Percentiles rank a stretch among this genome's conserved stretches.
Evolutionary conservation across 2,888 invertebrate genomes (phyloP).

Genomic region (Deladenus siricidicola): DNA sequence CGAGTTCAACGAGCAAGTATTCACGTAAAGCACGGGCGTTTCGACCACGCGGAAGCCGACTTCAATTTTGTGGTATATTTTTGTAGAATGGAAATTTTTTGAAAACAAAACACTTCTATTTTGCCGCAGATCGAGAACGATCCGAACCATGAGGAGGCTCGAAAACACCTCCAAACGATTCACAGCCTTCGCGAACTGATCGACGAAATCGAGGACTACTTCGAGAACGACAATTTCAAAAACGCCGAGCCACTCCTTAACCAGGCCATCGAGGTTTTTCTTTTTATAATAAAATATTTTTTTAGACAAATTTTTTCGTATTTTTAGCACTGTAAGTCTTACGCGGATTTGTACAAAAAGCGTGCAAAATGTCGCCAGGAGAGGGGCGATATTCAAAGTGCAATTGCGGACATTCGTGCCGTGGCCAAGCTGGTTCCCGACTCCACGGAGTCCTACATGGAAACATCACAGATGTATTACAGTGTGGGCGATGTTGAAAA

Average conservation of each 20-base stretch:
- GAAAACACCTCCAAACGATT: constrained; percentile 65
- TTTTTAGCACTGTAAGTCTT: constrained; percentile 73
- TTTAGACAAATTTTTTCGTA: not conserved
- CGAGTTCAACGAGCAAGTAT: constrained; percentile 74
- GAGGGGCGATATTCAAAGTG: constrained; percentile 71
- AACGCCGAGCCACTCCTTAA: constrained; percentile 64
- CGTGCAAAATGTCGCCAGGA: constrained; percentile 76
- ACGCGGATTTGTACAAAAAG: constrained; percentile 71
- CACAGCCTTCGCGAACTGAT: constrained; percentile 64
- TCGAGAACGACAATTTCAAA: constrained; percentile 60
- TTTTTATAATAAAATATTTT: not conserved
- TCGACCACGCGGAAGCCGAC: constrained; percentile 42
- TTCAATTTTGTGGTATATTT: constrained; percentile 41
- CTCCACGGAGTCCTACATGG: constrained; percentile 76
- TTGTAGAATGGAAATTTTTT: not conserved
- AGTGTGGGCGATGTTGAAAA: constrained; percentile 82
- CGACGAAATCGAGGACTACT: constrained; percentile 63
- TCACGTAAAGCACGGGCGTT: constrained; percentile 70
- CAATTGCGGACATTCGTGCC: constrained; percentile 79
- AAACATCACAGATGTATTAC: constrained; percentile 77
- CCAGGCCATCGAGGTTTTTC: constrained; percentile 42
- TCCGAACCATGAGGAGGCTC: constrained; percentile 70
- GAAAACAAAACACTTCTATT: constrained; percentile 17
- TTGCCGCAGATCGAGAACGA: constrained; percentile 63
- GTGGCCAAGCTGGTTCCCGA: constrained; percentile 83